phyloP scores from a whole-genome alignment of 2,888 invertebrate species.

The Trachelus stipa region DNA sequence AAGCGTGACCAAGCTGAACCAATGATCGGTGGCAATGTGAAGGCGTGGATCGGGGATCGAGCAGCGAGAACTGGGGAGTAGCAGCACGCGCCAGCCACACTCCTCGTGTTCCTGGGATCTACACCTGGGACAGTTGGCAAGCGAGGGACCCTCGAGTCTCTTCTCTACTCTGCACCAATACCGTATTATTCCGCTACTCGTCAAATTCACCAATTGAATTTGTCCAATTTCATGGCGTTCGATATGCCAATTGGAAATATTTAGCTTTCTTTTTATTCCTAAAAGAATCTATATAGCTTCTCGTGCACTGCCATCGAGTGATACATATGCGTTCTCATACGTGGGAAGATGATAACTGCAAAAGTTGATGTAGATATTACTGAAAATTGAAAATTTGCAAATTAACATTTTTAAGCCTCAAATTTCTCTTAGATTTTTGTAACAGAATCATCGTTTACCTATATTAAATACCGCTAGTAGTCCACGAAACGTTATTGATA shows the following conservation, averaged over 20 bases:
- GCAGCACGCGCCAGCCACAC: constrained; percentile 66
- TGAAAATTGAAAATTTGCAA: neutral
- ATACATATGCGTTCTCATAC: neutral
- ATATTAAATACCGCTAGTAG: neutral
- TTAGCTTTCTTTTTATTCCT: neutral
- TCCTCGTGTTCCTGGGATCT: constrained; percentile 48
- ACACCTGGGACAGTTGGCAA: constrained; percentile 66
- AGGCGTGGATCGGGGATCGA: constrained; percentile 43
- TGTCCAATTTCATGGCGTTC: constrained; percentile 5
- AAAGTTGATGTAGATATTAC: neutral
- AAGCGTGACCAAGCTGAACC: constrained; percentile 38
- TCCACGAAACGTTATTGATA: neutral
- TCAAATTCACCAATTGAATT: constrained; percentile 23
- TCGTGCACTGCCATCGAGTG: neutral
- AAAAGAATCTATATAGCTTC: too few species aligned
- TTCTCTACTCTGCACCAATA: constrained; percentile 19
- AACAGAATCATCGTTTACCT: neutral
- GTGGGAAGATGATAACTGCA: neutral
- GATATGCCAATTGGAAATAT: neutral
- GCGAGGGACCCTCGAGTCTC: constrained; percentile 40
- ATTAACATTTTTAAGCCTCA: neutral
- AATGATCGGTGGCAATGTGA: constrained; percentile 52
- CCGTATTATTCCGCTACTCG: constrained; percentile 31
- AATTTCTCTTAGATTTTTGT: too few species aligned
- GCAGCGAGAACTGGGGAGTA: constrained; percentile 39